A percentile compares a stretch with the other conserved stretches of the same genome.
Evolutionary conservation across 37 sponge, comb jelly and placozoan species (phyloP).

Genomic region (Halichondria panicea): DNA sequence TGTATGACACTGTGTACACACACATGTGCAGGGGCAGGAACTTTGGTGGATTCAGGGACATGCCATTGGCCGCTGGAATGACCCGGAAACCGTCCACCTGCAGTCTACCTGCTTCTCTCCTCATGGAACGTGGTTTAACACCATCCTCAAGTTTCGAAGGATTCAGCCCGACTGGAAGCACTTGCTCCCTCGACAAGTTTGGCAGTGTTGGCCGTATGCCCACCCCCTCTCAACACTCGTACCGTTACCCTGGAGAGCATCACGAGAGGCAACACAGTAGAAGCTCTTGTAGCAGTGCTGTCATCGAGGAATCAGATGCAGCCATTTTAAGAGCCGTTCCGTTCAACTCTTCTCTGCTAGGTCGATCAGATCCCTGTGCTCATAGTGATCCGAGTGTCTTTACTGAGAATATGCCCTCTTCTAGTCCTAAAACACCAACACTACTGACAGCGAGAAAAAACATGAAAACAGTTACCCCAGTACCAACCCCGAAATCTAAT

Average conservation of each 20-base stretch:
- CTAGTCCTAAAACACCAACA: too few relatives aligned
- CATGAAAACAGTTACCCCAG: background rate
- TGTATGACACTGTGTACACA: background rate
- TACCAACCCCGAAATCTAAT: background rate
- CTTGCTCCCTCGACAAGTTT: constrained; percentile 39
- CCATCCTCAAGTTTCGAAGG: constrained; percentile 28
- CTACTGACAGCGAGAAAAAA: too few relatives aligned
- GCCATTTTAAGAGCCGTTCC: constrained; percentile 14
- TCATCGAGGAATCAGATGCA: background rate
- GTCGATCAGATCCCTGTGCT: too few relatives aligned
- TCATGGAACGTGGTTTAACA: constrained; percentile 17
- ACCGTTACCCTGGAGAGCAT: background rate
- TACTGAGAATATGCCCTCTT: too few relatives aligned
- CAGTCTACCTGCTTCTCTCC: constrained; percentile 71
- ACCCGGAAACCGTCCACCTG: constrained; percentile 64
- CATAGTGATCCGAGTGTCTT: too few relatives aligned
- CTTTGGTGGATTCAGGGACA: constrained; percentile 31
- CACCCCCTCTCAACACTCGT: background rate
- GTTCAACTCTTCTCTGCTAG: too few relatives aligned
- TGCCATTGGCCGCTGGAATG: constrained; percentile 32
- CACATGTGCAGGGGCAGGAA: constrained; percentile 6
- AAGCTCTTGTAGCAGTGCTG: background rate
- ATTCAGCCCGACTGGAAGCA: constrained; percentile 47
- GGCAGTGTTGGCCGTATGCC: background rate
- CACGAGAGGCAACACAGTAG: background rate